Percentiles rank a stretch among this genome's conserved stretches.
These are phyloP conservation scores for Hirtodrosophila cameraria DNA, from an alignment of 2,888 invertebrate species.

Conservation along the genomic window DNA sequence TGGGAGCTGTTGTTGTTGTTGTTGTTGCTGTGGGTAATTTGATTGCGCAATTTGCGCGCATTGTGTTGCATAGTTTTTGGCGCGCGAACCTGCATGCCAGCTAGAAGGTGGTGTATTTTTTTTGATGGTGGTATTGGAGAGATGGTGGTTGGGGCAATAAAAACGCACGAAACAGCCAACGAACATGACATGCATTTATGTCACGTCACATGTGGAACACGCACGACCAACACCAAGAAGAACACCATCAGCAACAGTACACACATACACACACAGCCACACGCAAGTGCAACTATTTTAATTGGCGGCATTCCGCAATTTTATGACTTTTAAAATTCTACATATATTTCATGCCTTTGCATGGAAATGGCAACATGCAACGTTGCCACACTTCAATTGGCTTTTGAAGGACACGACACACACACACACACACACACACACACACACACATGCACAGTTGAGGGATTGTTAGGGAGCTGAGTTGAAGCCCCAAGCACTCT, in stretches of 20 bases:
- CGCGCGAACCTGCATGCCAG: conserved; percentile 59
- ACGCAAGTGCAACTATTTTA: conserved; percentile 78
- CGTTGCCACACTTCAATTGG: conserved; percentile 77
- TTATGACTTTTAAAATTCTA: conserved; percentile 82
- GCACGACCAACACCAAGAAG: conserved; percentile 52
- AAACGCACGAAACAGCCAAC: conserved; percentile 71
- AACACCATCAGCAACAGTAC: conserved; percentile 12
- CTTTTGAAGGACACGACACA: conserved; percentile 69
- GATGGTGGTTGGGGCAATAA: conserved; percentile 23
- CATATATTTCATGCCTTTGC: conserved; percentile 72
- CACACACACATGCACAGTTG: not conserved
- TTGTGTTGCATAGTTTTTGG: conserved; percentile 82
- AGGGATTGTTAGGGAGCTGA: too few relatives aligned
- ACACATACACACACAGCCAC: conserved; percentile 1
- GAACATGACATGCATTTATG: conserved; percentile 83
- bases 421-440: conserved; percentile 27
- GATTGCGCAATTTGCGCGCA: conserved; percentile 81
- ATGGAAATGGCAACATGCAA: conserved; percentile 60
- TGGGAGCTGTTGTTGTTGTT: conserved; percentile 9
- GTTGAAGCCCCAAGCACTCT: conserved; percentile 43
- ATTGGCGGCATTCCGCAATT: conserved; percentile 83
- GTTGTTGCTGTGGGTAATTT: conserved; percentile 64
- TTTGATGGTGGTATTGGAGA: not conserved
- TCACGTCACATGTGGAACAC: conserved; percentile 81
- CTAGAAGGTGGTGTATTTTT: conserved; percentile 13